Base-by-base conservation (phyloP, 2,797 vertebrate genomes). In the Galago senegalensis region DNA sequence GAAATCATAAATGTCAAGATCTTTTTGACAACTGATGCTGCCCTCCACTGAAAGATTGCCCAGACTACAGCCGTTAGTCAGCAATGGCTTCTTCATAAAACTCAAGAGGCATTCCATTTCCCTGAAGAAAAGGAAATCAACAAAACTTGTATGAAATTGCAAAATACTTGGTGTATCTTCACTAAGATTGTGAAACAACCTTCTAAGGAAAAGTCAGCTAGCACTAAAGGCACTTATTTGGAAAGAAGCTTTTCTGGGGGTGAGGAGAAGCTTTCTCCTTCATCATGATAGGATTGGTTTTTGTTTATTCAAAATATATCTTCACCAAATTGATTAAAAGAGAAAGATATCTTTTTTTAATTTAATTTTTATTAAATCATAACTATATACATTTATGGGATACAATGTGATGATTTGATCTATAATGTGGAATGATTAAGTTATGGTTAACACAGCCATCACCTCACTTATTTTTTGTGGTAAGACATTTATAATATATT, bases 281-380 rank as follows among this genome's bases (percentile, higher is more conserved):
- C 73, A 43, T 65, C 2, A 3, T 7, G 12, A 87, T 7, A 69
- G 12, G 49, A 14, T 0, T 49, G 63, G 13, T 31, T 82, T 93
- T 58, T 58, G 58, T 84, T 77, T 23, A 17, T 92, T 87, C 82
- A 82, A 61, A 89, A 72, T 16, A 90, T 9, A 49, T 70, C 86
- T 17, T 34, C 46, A 34, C n/a, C 49, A 76, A 43, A 67, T 0
- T 16, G 9, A 53, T 63, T 49, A 29, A 65, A 80, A 96, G 85
- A 40, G 94, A 90, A 76, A 77, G 23, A 11, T 5, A 25, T 11
- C 16, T 56, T 58, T 37, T 14, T 23, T 53, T 53, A 53, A 53
- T 53, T 53, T 53, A 16, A 53, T 53, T 53, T 53, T 53, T 53
- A 53, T 53, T 53, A 53, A 53, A 53, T 53, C 49, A 53, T 53